A percentile compares a stretch with the other conserved stretches of the same genome.
These are phyloP conservation scores for Trachurus trachurus DNA, from an alignment of 2,797 vertebrate species.

Conservation along the genomic window DNA sequence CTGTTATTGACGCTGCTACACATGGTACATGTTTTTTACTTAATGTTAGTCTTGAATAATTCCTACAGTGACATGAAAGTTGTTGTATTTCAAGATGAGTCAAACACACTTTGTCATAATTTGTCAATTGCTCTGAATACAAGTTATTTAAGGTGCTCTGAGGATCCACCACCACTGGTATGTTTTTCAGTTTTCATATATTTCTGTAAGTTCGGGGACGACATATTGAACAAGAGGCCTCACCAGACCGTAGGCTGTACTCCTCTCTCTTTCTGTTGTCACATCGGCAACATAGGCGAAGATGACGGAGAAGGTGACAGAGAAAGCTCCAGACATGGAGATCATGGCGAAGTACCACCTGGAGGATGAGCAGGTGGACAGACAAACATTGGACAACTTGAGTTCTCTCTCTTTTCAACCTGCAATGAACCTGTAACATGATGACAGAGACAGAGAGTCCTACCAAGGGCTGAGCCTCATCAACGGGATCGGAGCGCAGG, in stretches of 20 bases:
- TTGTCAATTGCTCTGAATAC: too few relatives aligned
- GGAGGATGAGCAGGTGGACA: slow-evolving; percentile 6
- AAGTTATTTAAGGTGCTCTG: too few relatives aligned
- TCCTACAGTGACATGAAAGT: too few relatives aligned
- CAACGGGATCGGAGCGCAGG: slow-evolving; percentile 92
- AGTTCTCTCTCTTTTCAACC: background rate
- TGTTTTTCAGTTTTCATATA: too few relatives aligned
- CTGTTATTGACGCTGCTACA: too few relatives aligned
- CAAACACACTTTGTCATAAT: too few relatives aligned
- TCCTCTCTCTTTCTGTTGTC: slow-evolving; percentile 92
- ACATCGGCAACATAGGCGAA: slow-evolving; percentile 97
- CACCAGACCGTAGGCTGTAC: slow-evolving; percentile 95
- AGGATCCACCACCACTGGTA: too few relatives aligned
- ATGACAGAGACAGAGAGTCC: background rate
- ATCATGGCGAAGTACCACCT: slow-evolving; percentile 99
- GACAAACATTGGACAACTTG: background rate
- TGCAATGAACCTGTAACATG: background rate
- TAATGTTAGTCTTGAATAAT: too few relatives aligned
- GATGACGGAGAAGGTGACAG: slow-evolving; percentile 97
- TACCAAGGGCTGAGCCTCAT: slow-evolving; percentile 94
- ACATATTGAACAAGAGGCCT: slow-evolving; percentile 52
- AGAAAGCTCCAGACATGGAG: slow-evolving; percentile 95
- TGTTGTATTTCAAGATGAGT: too few relatives aligned
- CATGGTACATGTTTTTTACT: too few relatives aligned
- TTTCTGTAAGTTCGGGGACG: background rate